phyloP scores from a whole-genome alignment of 2,113 vertebrate genomes.

The Ciconia maguari region DNA sequence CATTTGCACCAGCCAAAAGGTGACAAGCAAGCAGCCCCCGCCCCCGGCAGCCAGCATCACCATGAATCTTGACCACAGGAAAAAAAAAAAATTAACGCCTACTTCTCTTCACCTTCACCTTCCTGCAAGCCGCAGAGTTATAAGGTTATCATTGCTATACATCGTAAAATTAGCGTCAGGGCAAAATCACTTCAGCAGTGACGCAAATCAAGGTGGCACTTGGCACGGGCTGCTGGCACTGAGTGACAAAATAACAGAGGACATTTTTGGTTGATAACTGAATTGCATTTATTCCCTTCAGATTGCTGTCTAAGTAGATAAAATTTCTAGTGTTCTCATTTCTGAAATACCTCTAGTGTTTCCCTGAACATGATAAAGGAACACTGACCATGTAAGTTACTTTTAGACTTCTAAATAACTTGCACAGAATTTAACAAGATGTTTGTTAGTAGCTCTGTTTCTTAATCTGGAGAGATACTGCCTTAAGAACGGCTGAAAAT shows the following conservation, averaged over 20 bases:
- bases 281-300: background rate
- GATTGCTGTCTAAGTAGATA: background rate
- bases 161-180: rapidly evolving
- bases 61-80: rapidly evolving
- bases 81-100: rapidly evolving
- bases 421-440: background rate
- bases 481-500: background rate
- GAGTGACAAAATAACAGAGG: background rate
- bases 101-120: background rate
- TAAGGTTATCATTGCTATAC: background rate
- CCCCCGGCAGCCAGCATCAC: background rate
- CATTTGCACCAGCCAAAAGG: background rate
- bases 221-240: background rate
- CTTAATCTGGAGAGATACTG: background rate
- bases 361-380: background rate
- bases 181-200: background rate
- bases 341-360: background rate
- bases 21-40: background rate
- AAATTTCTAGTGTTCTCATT: background rate
- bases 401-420: background rate
- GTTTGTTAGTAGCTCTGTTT: background rate
- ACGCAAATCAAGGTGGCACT: background rate
- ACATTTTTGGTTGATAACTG: background rate
- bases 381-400: background rate
- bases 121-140: background rate